Base-by-base conservation (phyloP, 2,113 vertebrate genomes). In the Oreochromis aureus region DNA sequence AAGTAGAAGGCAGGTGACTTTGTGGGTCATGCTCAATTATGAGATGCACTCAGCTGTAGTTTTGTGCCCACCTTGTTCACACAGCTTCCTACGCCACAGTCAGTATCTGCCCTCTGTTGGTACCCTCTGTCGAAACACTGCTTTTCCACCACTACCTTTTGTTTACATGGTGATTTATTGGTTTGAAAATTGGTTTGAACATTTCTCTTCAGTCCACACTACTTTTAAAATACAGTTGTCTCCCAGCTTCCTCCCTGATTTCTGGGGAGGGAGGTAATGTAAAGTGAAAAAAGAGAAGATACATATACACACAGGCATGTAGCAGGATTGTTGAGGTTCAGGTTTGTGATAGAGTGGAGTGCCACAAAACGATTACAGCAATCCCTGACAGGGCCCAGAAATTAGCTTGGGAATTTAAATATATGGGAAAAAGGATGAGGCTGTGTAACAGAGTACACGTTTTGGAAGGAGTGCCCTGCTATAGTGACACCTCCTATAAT, bases 111-210 rank as follows among this genome's bases (percentile, higher is more conserved):
- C 63, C 54, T 91, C 83, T 89, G 46, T 91, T 86, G 80, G 84
- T 66, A 73, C 84, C 80, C 83, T 84, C 58, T 58, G 27, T 7
- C 27, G n/a, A 78, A 53, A 85, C 59, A 32, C 7, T 24, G 19
- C 71, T 85, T 87, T 69, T 24, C 82, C 53, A 86, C 78, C 48
- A 16, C 84, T 78, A 18, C 10, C 58, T 87, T 88, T 32, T 79
- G 61, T 87, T 88, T 83, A 89, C 86, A 86, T 86, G 84, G 24
- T 81, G 83, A 91, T 88, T 80, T 61, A 86, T 91, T 84, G 83
- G 66, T 63, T 84, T 66, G 56, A 85, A 27, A 53, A 88, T 88
- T 71, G 78, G 36, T 81, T 91, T 55, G 18, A 90, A 79, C 81
- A 88, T 84, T 78, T 89, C n/a, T 61, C 66, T 71, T 78, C 55